Conservation (phyloP, 2,113 vertebrate genomes). For the Centropristis striata region DNA sequence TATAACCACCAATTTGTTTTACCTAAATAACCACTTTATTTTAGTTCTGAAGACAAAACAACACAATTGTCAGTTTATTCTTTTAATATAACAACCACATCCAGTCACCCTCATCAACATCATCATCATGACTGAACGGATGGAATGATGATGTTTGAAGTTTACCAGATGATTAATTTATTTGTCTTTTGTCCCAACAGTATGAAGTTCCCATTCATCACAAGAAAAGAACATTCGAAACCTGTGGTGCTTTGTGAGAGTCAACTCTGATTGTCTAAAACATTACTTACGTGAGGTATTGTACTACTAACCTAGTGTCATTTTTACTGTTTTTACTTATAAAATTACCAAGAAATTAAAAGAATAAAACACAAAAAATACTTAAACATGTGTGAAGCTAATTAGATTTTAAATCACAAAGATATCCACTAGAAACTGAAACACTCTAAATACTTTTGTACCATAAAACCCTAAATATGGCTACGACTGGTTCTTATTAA, state of each 20-base stretch:
- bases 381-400: no score
- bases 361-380: neutral
- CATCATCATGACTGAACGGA: neutral
- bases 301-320: neutral
- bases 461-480: neutral
- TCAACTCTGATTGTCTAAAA: slow-evolving; percentile 16
- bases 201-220: slow-evolving; percentile 28
- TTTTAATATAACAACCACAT: neutral
- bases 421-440: neutral
- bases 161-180: neutral
- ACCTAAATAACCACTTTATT: no score
- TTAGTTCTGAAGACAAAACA: neutral
- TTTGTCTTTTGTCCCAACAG: slow-evolving; percentile 39
- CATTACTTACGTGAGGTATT: neutral
- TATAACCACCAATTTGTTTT: no score
- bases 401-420: neutral
- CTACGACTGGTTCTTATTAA: neutral
- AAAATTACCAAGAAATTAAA: no score
- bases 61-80: neutral
- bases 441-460: neutral
- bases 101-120: neutral
- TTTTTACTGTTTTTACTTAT: neutral
- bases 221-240: neutral
- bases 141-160: neutral
- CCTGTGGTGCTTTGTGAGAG: neutral